phyloP scores from a whole-genome alignment of 2,113 vertebrate genomes.

The Redunca redunca region DNA sequence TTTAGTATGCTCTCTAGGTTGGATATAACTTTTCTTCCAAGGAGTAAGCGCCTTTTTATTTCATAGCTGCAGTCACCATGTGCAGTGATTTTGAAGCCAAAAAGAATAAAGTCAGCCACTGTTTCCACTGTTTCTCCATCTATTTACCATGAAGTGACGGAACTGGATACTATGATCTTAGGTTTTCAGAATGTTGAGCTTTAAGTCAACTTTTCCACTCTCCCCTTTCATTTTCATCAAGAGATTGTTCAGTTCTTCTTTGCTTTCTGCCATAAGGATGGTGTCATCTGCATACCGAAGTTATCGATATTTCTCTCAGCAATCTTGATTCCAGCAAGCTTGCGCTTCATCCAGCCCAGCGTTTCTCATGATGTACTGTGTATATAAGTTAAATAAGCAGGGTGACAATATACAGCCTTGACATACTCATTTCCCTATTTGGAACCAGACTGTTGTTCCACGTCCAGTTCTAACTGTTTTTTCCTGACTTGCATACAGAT shows the following conservation, averaged over 20 bases:
- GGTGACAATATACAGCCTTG: neutral
- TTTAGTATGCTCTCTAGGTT: neutral
- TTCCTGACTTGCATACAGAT: neutral
- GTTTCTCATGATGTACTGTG: neutral
- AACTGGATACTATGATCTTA: rapidly evolving
- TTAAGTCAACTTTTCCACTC: neutral
- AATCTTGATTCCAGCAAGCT: neutral
- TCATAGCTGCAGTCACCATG: neutral
- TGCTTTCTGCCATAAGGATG: neutral
- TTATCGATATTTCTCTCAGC: neutral
- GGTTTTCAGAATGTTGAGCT: neutral
- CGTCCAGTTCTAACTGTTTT: neutral
- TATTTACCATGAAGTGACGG: neutral
- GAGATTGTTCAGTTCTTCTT: neutral
- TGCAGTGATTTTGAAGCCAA: neutral
- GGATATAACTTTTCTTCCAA: neutral
- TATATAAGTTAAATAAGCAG: neutral
- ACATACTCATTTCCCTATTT: neutral
- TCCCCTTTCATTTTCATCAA: neutral
- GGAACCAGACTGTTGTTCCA: neutral
- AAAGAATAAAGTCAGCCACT: neutral
- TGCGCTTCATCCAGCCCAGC: neutral
- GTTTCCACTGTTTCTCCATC: neutral
- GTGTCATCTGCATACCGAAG: neutral
- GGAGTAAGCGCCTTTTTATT: neutral